phyloP scores from a whole-genome alignment of 2,113 vertebrate species.

The Amazona vittata region DNA sequence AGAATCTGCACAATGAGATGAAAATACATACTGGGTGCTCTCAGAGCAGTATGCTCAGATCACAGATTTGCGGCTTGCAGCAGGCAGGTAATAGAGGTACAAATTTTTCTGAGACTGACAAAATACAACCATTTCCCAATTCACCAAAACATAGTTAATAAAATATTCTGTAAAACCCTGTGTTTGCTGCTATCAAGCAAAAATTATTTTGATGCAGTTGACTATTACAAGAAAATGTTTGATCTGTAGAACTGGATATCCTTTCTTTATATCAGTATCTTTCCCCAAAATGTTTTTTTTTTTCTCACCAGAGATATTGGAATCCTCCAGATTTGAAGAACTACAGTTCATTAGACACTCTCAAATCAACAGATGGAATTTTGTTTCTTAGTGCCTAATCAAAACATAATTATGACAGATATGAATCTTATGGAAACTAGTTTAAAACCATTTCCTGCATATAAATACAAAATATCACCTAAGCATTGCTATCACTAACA shows the following conservation, averaged over 20 bases:
- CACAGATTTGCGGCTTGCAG: background rate
- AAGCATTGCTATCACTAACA: background rate
- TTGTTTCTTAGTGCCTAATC: background rate
- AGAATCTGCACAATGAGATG: background rate
- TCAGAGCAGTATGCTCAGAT: background rate
- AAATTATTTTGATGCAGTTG: background rate
- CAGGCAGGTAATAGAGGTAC: background rate
- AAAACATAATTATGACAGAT: background rate
- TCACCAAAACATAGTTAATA: background rate
- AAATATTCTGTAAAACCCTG: background rate
- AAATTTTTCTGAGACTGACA: background rate
- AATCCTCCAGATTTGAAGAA: background rate
- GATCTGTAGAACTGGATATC: background rate
- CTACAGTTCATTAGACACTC: background rate
- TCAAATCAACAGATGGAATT: background rate
- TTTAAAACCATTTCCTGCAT: background rate
- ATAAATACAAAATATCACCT: background rate
- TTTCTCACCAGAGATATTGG: background rate
- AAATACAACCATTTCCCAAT: background rate
- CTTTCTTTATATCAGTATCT: background rate
- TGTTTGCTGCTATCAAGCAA: background rate
- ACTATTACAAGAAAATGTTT: background rate
- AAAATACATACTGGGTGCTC: background rate
- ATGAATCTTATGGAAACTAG: background rate
- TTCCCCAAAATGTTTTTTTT: background rate